Evolutionary conservation across 1,140 invertebrate genomes (phyloP), one percentile per base, ranked within the genome.

Genomic region (Paraescarpia echinospica): DNA sequence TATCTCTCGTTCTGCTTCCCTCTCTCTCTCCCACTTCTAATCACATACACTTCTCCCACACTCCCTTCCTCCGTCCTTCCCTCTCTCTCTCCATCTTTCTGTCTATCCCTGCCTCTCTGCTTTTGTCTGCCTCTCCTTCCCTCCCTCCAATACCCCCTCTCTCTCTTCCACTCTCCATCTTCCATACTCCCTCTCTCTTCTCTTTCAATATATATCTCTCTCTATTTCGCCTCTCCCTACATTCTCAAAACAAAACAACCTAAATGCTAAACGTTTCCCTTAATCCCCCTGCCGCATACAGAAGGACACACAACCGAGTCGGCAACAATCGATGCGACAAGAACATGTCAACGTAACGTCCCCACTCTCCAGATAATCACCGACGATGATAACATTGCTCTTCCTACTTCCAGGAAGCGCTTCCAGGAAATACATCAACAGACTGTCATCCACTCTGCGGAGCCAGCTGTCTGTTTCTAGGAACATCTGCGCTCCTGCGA

Each of bases 391-490:
- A 77, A 27, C 59, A 77, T 77, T 77, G 59, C 59, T 77, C 59
- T 77, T 77, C 59, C 59, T 27, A 77, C 59, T 77, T 77, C 59
- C 59, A 77, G 59, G 59, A 77, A 77, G 59, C 59, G 4, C 59
- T 77, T 77, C 59, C 59, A 77, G 59, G 59, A 77, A 77, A 77
- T 77, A 77, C 59, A 31, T 27, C 4, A 18, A 77, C 59, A 77
- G 59, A 77, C 59, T 77, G 59, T 77, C 59, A 77, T 77, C 59
- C 59, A 77, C 59, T 77, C 59, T 6, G 59, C 22, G 59, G 27
- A 77, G 59, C 59, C 59, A 77, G 59, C 59, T 77, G 59, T 77
- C 59, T 77, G 59, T 77, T 77, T 77, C 59, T 77, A 77, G 59
- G 59, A 77, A 77, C 59, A 77, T 77, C 59, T 77, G 59, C 59